Conservation (phyloP, 2,888 invertebrate species). For the Boloria euphrosyne region DNA sequence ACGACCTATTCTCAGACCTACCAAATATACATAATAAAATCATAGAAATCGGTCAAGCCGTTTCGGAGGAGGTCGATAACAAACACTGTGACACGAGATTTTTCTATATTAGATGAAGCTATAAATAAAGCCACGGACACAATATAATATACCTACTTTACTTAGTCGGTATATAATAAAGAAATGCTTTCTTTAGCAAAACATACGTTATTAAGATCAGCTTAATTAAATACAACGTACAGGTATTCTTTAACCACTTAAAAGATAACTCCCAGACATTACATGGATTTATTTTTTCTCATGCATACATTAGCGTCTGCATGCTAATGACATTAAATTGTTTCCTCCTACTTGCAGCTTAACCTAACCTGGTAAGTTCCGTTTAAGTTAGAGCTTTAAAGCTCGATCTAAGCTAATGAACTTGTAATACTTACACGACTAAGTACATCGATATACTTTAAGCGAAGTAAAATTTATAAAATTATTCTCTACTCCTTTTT, state of each 20-base stretch:
- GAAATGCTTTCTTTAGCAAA: slow-evolving; percentile 10
- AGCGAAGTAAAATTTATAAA: no score
- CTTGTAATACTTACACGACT: neutral
- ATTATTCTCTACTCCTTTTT: no score
- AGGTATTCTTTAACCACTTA: slow-evolving; percentile 22
- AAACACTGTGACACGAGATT: no score
- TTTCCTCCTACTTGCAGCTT: slow-evolving; percentile 15
- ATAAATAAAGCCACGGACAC: no score
- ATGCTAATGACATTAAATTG: slow-evolving; percentile 28
- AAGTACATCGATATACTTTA: no score
- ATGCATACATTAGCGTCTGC: slow-evolving; percentile 21
- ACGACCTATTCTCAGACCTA: no score
- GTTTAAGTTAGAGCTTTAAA: slow-evolving; percentile 1
- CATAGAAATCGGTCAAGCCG: no score
- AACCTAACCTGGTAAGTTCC: slow-evolving; percentile 13
- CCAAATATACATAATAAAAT: no score
- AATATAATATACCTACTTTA: no score
- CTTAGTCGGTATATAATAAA: neutral
- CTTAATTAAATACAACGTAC: slow-evolving; percentile 23
- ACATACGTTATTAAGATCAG: neutral
- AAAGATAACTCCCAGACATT: slow-evolving; percentile 11
- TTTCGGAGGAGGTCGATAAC: no score
- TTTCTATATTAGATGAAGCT: no score
- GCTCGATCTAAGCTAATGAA: neutral
- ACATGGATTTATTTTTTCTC: slow-evolving; percentile 19